phyloP scores from a whole-genome alignment of 1,140 invertebrate genomes.

The Tenebrio molitor region DNA sequence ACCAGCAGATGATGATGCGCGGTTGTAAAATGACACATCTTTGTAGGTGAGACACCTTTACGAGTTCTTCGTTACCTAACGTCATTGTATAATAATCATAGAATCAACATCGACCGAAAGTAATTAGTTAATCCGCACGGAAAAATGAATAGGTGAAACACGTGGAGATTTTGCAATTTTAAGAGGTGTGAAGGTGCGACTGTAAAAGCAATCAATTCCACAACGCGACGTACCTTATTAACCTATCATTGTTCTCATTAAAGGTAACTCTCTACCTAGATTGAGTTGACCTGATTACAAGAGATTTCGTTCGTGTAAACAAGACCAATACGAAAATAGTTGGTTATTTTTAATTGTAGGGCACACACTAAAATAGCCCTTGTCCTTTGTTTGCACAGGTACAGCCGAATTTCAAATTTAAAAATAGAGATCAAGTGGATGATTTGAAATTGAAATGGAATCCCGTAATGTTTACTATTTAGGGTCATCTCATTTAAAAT shows the following conservation, averaged over 20 bases:
- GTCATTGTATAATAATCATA: not conserved
- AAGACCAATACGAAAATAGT: slow-evolving; percentile 3
- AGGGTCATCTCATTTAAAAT: not conserved
- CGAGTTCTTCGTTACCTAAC: not conserved
- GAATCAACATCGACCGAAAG: not conserved
- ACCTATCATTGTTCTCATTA: slow-evolving; percentile 20
- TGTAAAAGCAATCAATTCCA: slow-evolving; percentile 24
- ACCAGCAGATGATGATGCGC: not conserved
- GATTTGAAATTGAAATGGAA: not conserved
- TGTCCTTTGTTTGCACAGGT: slow-evolving; percentile 14
- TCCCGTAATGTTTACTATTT: not conserved
- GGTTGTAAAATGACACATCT: not conserved
- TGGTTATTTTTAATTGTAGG: slow-evolving; percentile 22
- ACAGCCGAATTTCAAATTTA: not conserved
- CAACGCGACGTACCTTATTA: slow-evolving; percentile 14
- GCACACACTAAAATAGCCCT: slow-evolving; percentile 29
- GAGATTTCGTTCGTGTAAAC: slow-evolving; percentile 22
- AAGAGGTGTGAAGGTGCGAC: slow-evolving; percentile 34
- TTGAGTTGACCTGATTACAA: slow-evolving; percentile 18
- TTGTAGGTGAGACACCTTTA: not conserved
- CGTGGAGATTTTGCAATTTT: slow-evolving; percentile 29
- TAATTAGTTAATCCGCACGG: slow-evolving; percentile 17
- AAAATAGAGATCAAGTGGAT: not conserved
- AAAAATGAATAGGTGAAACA: slow-evolving; percentile 24
- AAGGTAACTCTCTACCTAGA: slow-evolving; percentile 26